Base-by-base conservation (phyloP, 2,113 vertebrate genomes). In the Pontoporia blainvillei region DNA sequence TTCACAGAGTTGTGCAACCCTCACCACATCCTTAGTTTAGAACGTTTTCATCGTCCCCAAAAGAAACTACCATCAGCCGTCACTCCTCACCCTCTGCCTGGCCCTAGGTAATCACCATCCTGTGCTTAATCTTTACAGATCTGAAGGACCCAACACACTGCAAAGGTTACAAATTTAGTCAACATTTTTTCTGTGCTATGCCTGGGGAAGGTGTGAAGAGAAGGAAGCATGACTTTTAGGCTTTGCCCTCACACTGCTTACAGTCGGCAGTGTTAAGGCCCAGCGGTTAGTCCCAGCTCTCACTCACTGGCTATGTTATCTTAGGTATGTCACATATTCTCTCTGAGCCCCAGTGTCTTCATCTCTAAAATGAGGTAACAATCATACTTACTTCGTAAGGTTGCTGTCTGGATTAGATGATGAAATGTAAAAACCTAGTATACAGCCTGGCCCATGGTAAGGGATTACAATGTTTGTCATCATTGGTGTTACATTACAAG, bases 11-110 rank as follows among this genome's bases (percentile, higher is more conserved):
- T 81, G 36, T 66, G 52, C 83, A 90, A 61, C 12, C 21, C n/a
- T 94, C 44, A 27, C 75, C 86, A 86, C 41, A 78, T 57, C n/a
- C 34, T 76, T 95, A 93, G 39, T 95, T 91, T 84, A 78, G 72
- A 92, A 92, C 57, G 69, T 71, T 97, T 95, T 94, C 17, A 84
- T 95, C 15, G 66, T 71, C 39, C 73, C 59, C 75, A 1, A 31
- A 90, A 86, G 49, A 81, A 95, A 76, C 23, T 31, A 78, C 36
- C 18, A 15, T 78, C 20, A 29, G 59, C 59, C 41, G 36, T 71
- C n/a, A 44, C 17, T 78, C 23, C 27, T 96, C 8, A 71, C 5
- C 64, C 83, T 25, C 12, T 7, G 46, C 71, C 25, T 39, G 61
- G 36, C 66, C 34, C 41, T 79, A 46, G 25, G 54, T 91, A 72